Evolutionary conservation across 2,888 invertebrate species (phyloP).

Genomic region (Hipparchia semele): DNA sequence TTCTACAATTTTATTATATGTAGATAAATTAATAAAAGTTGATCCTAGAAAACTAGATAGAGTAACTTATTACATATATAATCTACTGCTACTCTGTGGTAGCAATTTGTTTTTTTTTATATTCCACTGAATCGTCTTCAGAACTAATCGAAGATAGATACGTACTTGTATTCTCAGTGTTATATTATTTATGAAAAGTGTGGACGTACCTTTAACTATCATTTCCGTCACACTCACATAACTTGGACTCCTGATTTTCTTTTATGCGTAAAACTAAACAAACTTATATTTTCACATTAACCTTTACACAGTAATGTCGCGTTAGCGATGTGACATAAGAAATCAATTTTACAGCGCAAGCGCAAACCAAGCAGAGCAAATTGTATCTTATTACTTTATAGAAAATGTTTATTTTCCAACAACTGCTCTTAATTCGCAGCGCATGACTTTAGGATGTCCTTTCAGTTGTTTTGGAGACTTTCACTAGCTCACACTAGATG

Average conservation of each 20-base stretch:
- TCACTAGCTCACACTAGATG: slow-evolving; percentile 35
- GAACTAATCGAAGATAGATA: too few relatives aligned
- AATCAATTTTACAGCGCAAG: slow-evolving; percentile 75
- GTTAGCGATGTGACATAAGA: slow-evolving; percentile 54
- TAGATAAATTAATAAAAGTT: too few relatives aligned
- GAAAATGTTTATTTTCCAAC: slow-evolving; percentile 40
- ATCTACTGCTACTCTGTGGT: too few relatives aligned
- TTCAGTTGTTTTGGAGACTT: slow-evolving; percentile 9
- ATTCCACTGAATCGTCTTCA: too few relatives aligned
- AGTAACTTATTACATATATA: too few relatives aligned
- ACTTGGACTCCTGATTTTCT: slow-evolving; percentile 28
- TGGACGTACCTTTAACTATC: slow-evolving; percentile 60
- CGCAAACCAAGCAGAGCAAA: slow-evolving; percentile 49
- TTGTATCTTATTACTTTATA: background rate
- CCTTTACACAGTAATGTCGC: slow-evolving; percentile 29
- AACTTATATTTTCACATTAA: slow-evolving; percentile 33
- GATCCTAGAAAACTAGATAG: too few relatives aligned
- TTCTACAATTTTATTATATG: too few relatives aligned
- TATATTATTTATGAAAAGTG: background rate
- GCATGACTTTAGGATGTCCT: slow-evolving; percentile 55
- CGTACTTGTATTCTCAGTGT: background rate
- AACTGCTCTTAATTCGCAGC: slow-evolving; percentile 43
- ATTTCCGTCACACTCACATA: slow-evolving; percentile 50
- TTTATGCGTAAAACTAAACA: slow-evolving; percentile 23
- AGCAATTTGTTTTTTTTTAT: too few relatives aligned